phyloP scores from a whole-genome alignment of 2,113 vertebrate species.

The Triplophysa siluroides region DNA sequence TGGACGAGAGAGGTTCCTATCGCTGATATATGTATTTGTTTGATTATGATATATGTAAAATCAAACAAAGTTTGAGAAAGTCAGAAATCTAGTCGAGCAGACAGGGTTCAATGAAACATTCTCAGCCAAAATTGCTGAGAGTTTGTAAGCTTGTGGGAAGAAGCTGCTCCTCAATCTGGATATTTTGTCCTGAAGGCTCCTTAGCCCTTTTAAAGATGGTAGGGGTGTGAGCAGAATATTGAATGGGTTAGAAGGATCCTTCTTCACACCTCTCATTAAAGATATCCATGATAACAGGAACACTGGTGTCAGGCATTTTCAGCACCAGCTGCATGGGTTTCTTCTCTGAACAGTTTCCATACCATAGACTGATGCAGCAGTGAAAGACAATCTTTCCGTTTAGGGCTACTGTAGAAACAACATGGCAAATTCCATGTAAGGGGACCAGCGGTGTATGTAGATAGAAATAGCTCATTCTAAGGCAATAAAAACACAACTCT shows the following conservation, averaged over 20 bases:
- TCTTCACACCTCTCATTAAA: conserved; percentile 13
- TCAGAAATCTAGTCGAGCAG: neutral
- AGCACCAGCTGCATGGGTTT: neutral
- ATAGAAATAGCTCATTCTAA: no score
- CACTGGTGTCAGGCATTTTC: neutral
- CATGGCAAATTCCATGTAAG: no score
- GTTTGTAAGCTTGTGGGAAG: neutral
- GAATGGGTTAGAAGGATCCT: neutral
- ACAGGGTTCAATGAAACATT: neutral
- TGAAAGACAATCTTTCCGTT: neutral
- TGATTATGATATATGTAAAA: no score
- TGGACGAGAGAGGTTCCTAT: no score
- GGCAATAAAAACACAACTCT: no score
- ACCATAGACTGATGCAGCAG: conserved; percentile 18
- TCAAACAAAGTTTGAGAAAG: neutral
- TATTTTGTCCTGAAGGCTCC: neutral
- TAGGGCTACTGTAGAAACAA: no score
- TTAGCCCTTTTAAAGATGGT: neutral
- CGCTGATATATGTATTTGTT: neutral
- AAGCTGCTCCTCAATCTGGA: conserved; percentile 18
- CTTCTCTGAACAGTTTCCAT: neutral
- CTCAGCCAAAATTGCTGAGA: neutral
- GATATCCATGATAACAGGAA: conserved; percentile 16
- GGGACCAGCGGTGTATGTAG: no score
- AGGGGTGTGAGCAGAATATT: conserved; percentile 13